Evolutionary conservation across 2,797 vertebrate species (phyloP).

Genomic region (Acrossocheilus wenchowensis): DNA sequence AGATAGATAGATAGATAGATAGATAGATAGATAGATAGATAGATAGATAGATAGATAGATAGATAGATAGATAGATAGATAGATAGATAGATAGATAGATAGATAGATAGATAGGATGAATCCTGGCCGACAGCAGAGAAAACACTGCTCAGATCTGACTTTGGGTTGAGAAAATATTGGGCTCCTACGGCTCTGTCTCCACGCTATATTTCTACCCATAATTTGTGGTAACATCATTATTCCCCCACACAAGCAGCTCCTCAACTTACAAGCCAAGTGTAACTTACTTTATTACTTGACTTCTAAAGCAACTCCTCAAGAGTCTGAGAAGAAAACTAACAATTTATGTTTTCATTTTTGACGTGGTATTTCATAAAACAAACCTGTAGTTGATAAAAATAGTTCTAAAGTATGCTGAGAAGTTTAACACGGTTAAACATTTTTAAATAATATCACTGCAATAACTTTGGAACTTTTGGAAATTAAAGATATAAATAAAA

Average conservation of each 20-base stretch:
- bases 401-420: neutral
- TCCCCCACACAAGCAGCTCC: neutral
- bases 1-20: neutral
- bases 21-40: fast-evolving
- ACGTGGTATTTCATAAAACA: neutral
- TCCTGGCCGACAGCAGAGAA: neutral
- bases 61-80: neutral
- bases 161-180: neutral
- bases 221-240: neutral
- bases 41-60: neutral
- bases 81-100: neutral
- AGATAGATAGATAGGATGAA: neutral
- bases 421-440: neutral
- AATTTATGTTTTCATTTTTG: too few relatives aligned
- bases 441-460: neutral
- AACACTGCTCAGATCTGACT: neutral
- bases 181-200: neutral
- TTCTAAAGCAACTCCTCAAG: neutral
- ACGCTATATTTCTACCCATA: too few relatives aligned
- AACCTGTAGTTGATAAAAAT: neutral
- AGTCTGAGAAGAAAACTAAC: neutral
- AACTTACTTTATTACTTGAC: neutral
- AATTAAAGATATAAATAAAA: neutral
- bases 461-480: neutral
- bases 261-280: neutral